Percentiles rank a stretch among this genome's conserved stretches.
Conservation (phyloP, 2,113 vertebrate genomes). For the Ictalurus punctatus region DNA sequence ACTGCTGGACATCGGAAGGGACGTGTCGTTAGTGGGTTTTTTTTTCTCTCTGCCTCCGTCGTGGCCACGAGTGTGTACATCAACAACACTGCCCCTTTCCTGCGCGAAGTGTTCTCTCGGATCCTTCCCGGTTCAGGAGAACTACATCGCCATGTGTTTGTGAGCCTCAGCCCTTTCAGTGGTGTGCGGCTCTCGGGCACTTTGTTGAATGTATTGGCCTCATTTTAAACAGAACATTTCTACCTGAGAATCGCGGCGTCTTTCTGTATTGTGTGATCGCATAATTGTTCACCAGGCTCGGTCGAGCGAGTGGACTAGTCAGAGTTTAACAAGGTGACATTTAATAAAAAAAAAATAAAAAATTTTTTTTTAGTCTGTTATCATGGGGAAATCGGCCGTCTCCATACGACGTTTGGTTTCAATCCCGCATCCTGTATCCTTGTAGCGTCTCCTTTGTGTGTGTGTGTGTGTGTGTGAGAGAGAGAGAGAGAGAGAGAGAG, state of each 20-base stretch:
- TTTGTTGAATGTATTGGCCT: slow-evolving; percentile 17
- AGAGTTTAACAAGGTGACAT: slow-evolving; percentile 58
- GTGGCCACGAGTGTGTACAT: slow-evolving; percentile 49
- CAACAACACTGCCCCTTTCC: slow-evolving; percentile 51
- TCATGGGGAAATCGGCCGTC: neutral
- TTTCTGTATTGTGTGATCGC: slow-evolving; percentile 45
- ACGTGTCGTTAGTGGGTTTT: slow-evolving; percentile 55
- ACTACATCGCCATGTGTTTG: slow-evolving; percentile 1
- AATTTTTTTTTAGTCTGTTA: no score
- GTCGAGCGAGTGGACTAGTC: slow-evolving; percentile 54
- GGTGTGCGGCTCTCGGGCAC: slow-evolving; percentile 10
- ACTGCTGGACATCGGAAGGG: slow-evolving; percentile 58
- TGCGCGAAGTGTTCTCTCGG: slow-evolving; percentile 40
- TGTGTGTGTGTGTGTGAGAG: slow-evolving; percentile 25
- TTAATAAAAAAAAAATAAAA: neutral
- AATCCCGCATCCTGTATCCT: slow-evolving; percentile 48
- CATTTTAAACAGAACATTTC: slow-evolving; percentile 40
- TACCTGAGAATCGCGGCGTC: slow-evolving; percentile 63
- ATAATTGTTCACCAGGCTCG: slow-evolving; percentile 57
- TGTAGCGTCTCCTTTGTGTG: slow-evolving; percentile 60
- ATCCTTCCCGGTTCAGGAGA: slow-evolving; percentile 29
- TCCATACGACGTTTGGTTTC: slow-evolving; percentile 11
- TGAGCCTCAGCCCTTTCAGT: slow-evolving; percentile 22
- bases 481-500: neutral
- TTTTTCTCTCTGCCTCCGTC: slow-evolving; percentile 50